Percentiles rank a stretch among this genome's conserved stretches.
These are phyloP conservation scores for Clanis bilineata DNA, from an alignment of 2,888 invertebrate genomes.

Conservation along the genomic window DNA sequence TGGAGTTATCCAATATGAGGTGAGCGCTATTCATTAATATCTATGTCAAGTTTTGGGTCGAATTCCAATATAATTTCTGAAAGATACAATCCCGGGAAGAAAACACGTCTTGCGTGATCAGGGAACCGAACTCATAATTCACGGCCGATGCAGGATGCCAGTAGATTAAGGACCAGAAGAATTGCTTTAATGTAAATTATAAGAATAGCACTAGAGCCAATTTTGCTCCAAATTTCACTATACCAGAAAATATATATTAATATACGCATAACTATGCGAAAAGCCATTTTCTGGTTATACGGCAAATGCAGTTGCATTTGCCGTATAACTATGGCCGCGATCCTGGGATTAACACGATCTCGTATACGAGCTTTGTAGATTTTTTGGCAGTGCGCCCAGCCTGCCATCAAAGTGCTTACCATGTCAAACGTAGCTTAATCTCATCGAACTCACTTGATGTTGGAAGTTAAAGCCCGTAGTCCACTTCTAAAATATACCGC, in stretches of 20 bases:
- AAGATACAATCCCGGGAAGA: too few relatives aligned
- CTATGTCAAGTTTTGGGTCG: not conserved
- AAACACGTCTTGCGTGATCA: too few relatives aligned
- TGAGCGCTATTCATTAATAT: too few relatives aligned
- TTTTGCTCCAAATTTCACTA: not conserved
- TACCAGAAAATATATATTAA: too few relatives aligned
- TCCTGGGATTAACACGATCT: not conserved
- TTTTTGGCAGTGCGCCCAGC: constrained; percentile 1
- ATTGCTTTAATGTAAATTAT: too few relatives aligned
- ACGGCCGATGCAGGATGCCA: too few relatives aligned
- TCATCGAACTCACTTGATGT: not conserved
- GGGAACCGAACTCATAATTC: too few relatives aligned
- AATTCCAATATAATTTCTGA: too few relatives aligned
- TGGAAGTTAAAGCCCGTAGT: not conserved
- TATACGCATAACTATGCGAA: too few relatives aligned
- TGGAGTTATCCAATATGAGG: too few relatives aligned
- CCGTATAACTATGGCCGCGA: not conserved
- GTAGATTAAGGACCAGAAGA: too few relatives aligned
- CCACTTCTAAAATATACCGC: not conserved
- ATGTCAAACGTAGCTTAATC: constrained; percentile 6
- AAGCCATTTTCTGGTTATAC: too few relatives aligned
- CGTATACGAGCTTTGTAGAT: not conserved
- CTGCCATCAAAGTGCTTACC: constrained; percentile 9
- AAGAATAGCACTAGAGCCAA: not conserved
- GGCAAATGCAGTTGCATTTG: not conserved